Percentiles rank a stretch among this genome's conserved stretches.
These are phyloP conservation scores for Platysteira castanea DNA, from an alignment of 2,113 vertebrate genomes.

Conservation along the genomic window DNA sequence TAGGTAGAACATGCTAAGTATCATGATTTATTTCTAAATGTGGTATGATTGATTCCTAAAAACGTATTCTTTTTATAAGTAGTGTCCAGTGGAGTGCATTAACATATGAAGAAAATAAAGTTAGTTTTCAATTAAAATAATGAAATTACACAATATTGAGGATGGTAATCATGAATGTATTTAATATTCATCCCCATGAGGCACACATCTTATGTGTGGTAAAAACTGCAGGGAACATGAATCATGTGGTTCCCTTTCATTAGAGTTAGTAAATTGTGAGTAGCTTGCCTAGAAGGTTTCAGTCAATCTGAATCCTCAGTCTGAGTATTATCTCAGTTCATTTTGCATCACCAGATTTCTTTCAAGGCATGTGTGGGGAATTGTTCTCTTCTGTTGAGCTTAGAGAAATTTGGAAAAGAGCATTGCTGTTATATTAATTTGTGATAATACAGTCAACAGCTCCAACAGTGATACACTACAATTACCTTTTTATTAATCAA, in stretches of 20 bases:
- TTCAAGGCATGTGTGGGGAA: neutral
- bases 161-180: neutral
- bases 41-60: neutral
- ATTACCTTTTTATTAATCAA: neutral
- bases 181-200: neutral
- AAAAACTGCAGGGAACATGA: neutral
- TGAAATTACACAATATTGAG: neutral
- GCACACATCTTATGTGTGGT: neutral
- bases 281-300: neutral
- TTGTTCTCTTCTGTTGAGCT: neutral
- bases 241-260: neutral
- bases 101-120: neutral
- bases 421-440: neutral
- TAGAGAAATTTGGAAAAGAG: neutral
- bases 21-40: neutral
- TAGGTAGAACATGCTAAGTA: neutral
- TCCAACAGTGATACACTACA: neutral
- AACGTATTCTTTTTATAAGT: neutral
- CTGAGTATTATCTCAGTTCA: neutral
- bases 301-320: neutral
- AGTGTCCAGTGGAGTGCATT: neutral
- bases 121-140: conserved; percentile 11
- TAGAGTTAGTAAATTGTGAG: neutral
- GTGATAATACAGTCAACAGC: neutral
- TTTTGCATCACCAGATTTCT: neutral